Evolutionary conservation across 2,113 vertebrate genomes (phyloP).

Genomic region (Otis tarda): DNA sequence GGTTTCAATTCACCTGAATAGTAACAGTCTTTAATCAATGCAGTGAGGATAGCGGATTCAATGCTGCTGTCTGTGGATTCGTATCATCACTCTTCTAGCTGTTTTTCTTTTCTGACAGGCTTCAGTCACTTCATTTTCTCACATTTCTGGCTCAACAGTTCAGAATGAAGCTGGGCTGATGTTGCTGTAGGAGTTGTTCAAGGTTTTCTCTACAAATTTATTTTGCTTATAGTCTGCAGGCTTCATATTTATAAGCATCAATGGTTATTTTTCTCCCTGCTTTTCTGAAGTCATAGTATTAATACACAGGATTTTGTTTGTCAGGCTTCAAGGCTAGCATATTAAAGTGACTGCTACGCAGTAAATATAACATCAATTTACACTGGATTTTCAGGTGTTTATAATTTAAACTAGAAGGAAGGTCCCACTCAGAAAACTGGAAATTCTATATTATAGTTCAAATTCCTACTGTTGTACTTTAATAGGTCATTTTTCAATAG

Average conservation of each 20-base stretch:
- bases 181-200: slow-evolving; percentile 51
- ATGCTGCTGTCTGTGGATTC: neutral
- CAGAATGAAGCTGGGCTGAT: slow-evolving; percentile 29
- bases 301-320: slow-evolving; percentile 23
- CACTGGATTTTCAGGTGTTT: slow-evolving; percentile 11
- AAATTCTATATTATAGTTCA: neutral
- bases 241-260: slow-evolving; percentile 54
- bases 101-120: slow-evolving; percentile 56
- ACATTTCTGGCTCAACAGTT: slow-evolving; percentile 55
- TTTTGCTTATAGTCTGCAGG: slow-evolving; percentile 28
- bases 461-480: neutral
- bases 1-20: slow-evolving; percentile 31
- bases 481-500: neutral
- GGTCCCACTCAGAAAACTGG: neutral
- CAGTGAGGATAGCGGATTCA: slow-evolving; percentile 8
- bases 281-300: slow-evolving; percentile 21
- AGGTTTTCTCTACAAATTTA: slow-evolving; percentile 58
- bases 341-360: slow-evolving; percentile 18
- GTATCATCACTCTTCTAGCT: slow-evolving; percentile 18
- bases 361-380: slow-evolving; percentile 12
- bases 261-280: slow-evolving; percentile 39
- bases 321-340: slow-evolving; percentile 32
- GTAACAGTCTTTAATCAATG: slow-evolving; percentile 43
- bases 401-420: slow-evolving; percentile 14
- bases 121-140: slow-evolving; percentile 71